These are phyloP conservation scores for Chloroclystis v-ata DNA, from an alignment of 2,888 invertebrate species.

Conservation along the genomic window DNA sequence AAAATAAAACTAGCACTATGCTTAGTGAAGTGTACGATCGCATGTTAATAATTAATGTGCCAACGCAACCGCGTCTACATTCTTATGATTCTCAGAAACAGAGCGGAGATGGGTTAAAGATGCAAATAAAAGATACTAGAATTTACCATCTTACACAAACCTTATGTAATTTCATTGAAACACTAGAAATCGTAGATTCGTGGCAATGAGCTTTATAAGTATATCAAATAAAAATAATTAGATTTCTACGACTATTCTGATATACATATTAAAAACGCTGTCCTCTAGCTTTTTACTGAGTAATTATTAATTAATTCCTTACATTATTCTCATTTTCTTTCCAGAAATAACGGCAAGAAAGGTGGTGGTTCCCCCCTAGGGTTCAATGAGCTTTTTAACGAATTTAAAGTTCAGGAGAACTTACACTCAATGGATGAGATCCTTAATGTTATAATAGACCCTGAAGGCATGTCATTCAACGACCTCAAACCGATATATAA, in stretches of 20 bases:
- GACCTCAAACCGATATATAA: conserved; percentile 94
- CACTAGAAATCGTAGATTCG: too few species aligned
- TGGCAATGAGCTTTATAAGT: too few species aligned
- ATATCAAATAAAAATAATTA: too few species aligned
- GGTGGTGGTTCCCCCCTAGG: conserved; percentile 89
- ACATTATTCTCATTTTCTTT: conserved; percentile 37
- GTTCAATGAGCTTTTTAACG: conserved; percentile 91
- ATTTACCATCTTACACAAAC: neutral
- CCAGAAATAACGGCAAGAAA: conserved; percentile 80
- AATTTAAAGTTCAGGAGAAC: conserved; percentile 92
- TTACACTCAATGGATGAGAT: conserved; percentile 92
- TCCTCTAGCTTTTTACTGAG: too few species aligned
- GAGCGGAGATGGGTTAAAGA: conserved; percentile 1
- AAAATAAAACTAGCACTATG: conserved; percentile 51
- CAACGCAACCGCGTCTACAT: conserved; percentile 63
- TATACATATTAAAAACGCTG: too few species aligned
- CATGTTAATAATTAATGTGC: conserved; percentile 60
- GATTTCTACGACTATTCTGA: too few species aligned
- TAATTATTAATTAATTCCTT: neutral
- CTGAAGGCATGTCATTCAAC: conserved; percentile 95
- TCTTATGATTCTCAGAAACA: conserved; percentile 36
- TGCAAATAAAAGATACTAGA: neutral
- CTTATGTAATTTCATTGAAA: too few species aligned
- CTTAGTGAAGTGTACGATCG: conserved; percentile 61
- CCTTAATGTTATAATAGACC: conserved; percentile 91